Base-by-base conservation (phyloP, 2,113 vertebrate species). In the Microcebus tavaratra region DNA sequence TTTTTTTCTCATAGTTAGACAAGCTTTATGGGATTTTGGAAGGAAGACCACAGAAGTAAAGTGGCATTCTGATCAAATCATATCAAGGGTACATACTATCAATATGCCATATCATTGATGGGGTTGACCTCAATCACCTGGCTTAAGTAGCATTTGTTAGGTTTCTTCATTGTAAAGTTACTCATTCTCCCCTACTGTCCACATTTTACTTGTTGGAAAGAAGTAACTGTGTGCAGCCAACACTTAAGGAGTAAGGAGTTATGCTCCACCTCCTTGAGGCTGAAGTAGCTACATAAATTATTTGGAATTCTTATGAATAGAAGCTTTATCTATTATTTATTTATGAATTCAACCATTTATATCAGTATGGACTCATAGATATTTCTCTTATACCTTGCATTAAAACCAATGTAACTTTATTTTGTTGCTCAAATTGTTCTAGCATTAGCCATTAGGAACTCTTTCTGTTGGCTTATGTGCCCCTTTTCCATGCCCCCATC, bases 51-150 rank as follows among this genome's bases (percentile, higher is more conserved):
- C 10, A 78, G 50, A 63, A 34, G 31, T 59, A 80, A 90, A 76
- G 50, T 96, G 21, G 36, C 70, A 55, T 96, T 92, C 90, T 88
- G 20, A 92, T 65, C 42, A 84, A 80, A 80, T 96, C 53, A 21
- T 89, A 87, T 72, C 63, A 88, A 86, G 13, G 25, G 53, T 72
- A 82, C 34, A 93, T 88, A 82, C 21, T 34, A 82, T 80, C 50
- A 76, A 45, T 20, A 81, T 81, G 78, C 53, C 31, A 81, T 91
- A 88, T 53, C 31, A 92, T 10, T 75, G 14, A 59, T 95, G n/a
- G 55, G 39, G 42, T 57, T 70, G 68, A 87, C 6, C 34, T 90
- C 53, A 36, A 94, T 76, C 8, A 36, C 36, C 73, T 90, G 59
- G 42, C 68, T 57, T 70, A 94, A 39, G 29, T 63, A 86, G 73